Conservation (phyloP, 2,797 vertebrate species). For the Rhinogobio ventralis region DNA sequence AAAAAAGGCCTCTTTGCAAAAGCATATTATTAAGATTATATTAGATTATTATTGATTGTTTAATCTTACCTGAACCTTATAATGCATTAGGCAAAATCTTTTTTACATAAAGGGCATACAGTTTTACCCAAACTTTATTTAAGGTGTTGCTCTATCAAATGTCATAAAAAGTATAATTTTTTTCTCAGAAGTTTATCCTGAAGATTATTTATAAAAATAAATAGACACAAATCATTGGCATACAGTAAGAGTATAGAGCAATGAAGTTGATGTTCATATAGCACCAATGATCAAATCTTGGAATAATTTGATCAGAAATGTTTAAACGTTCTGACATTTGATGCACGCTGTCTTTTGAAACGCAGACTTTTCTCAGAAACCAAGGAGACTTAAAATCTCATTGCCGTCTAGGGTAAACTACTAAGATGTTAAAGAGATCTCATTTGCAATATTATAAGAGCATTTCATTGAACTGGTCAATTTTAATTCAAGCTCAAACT, state of each 20-base stretch:
- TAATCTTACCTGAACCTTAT: constrained; percentile 12
- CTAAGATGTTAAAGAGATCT: constrained; percentile 28
- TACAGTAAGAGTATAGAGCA: background rate
- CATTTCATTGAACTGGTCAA: background rate
- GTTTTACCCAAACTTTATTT: background rate
- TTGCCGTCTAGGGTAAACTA: background rate
- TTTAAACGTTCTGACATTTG: background rate
- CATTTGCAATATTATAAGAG: background rate
- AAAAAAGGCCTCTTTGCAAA: constrained; percentile 77
- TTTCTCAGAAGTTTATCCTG: background rate
- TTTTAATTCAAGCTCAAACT: constrained; percentile 15
- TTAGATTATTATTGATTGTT: constrained; percentile 64
- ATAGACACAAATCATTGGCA: background rate
- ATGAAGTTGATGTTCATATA: background rate
- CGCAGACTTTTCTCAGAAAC: background rate
- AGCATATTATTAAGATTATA: constrained; percentile 77
- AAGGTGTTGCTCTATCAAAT: background rate
- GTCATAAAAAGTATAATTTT: background rate
- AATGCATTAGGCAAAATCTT: background rate
- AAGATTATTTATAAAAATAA: background rate
- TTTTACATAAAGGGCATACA: background rate
- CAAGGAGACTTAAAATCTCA: background rate
- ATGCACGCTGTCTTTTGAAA: constrained; percentile 9
- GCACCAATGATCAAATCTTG: background rate
- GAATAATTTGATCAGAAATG: background rate